Conservation (phyloP, 2,888 invertebrate genomes). For the Polyploca ridens region DNA sequence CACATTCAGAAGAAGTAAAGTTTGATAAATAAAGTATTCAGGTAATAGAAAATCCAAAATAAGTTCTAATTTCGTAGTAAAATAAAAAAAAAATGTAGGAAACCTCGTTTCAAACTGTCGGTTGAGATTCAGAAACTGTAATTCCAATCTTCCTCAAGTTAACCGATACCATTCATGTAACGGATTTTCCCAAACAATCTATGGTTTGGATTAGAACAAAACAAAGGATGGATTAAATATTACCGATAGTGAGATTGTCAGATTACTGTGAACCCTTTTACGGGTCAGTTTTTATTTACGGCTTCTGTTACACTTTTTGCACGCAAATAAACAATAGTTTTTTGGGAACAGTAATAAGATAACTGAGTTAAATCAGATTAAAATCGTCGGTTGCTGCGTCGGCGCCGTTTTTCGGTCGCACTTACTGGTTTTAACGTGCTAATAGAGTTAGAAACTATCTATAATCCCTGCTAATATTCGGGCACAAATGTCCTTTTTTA, state of each 20-base stretch:
- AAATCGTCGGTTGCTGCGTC: background rate
- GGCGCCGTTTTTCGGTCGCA: background rate
- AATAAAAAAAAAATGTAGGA: background rate
- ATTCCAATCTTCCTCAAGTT: constrained; percentile 15
- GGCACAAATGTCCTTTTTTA: background rate
- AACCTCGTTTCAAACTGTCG: background rate
- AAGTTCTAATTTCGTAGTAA: background rate
- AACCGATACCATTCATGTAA: constrained; percentile 17
- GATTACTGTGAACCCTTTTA: constrained; percentile 23
- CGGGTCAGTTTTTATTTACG: constrained; percentile 16
- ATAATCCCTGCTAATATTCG: background rate
- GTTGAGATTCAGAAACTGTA: background rate
- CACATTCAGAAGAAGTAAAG: too few relatives aligned
- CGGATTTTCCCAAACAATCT: constrained; percentile 9
- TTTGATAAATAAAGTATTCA: background rate
- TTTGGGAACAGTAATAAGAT: constrained; percentile 7
- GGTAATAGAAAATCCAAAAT: background rate
- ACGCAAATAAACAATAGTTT: constrained; percentile 8
- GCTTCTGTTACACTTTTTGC: constrained; percentile 17
- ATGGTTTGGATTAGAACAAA: constrained; percentile 26
- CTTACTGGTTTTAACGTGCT: constrained; percentile 4
- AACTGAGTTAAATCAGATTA: constrained; percentile 6
- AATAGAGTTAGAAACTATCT: background rate
- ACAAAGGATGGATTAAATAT: constrained; percentile 30
- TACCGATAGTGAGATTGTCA: constrained; percentile 23